A percentile compares a stretch with the other conserved stretches of the same genome.
Conservation (phyloP, 1,140 invertebrate species). For the Drosophila bocki region DNA sequence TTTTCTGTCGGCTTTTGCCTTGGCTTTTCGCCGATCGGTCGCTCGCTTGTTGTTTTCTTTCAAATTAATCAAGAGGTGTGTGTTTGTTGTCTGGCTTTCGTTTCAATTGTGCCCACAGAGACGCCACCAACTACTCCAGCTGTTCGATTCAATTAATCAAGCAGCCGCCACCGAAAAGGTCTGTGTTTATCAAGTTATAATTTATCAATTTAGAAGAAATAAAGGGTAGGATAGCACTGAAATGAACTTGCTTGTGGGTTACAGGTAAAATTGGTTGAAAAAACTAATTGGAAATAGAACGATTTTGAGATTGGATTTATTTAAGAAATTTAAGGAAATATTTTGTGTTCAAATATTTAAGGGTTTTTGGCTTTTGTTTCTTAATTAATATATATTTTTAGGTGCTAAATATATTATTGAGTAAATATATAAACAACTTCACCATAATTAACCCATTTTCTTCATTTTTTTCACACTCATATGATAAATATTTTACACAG, state of each 20-base stretch:
- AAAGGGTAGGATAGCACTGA: not conserved
- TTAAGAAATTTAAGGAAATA: not conserved
- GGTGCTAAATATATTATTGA: not conserved
- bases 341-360: not conserved
- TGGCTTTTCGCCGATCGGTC: slow-evolving; percentile 12
- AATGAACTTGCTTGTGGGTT: not conserved
- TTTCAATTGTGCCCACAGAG: slow-evolving; percentile 30
- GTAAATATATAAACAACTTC: not conserved
- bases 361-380: not conserved
- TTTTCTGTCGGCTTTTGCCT: slow-evolving; percentile 3
- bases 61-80: slow-evolving; percentile 42
- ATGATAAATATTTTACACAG: not conserved
- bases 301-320: no score
- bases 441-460: slow-evolving; percentile 4
- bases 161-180: not conserved
- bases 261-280: not conserved
- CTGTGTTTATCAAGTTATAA: slow-evolving; percentile 42
- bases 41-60: slow-evolving; percentile 30
- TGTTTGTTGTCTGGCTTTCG: slow-evolving; percentile 47
- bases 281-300: no score
- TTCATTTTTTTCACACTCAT: not conserved
- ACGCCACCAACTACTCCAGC: slow-evolving; percentile 29
- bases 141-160: slow-evolving; percentile 54
- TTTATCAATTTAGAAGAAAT: slow-evolving; percentile 23
- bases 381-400: not conserved